Base-by-base conservation (phyloP, 2,888 invertebrate species). In the Dynastes maya region DNA sequence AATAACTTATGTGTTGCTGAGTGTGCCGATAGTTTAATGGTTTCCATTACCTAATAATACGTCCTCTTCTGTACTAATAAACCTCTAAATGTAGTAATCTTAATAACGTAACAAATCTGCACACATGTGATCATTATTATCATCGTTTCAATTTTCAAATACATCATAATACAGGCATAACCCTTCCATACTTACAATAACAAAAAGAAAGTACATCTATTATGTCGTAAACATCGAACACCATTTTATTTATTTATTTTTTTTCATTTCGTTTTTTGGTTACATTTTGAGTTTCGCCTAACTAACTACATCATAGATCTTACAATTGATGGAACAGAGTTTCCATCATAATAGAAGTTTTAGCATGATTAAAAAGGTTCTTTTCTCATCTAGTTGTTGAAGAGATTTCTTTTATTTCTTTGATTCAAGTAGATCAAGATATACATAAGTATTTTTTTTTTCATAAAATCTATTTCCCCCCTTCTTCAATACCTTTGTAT, bases 331-430 rank as follows among this genome's bases (percentile, higher is more conserved):
- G n/a, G 58, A 22, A 16, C 8, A 75, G 64, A 29, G 22, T 68
- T 40, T 68, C 27, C 32, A 76, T 76, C n/a, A 29, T 77, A 51
- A 79, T 79, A 79, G 79, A 79, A 79, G 77, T 76, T 58, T 29
- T 75, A 71, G 79, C 61, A 68, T 51, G 77, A 77, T 79, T 75
- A 77, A 79, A 79, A 79, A 79, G 74, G 64, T 64, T 58, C 0
- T 51, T 9, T 51, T 13, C 11, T 13, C 11, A 13, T 51, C n/a
- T 51, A 13, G 11, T 9, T 51, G 11, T 51, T n/a, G 51, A 51
- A 51, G 51, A 13, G 51, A 22, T 22, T 22, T 22, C 22, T 22
- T 22, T 22, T 22, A 22, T 22, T 22, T 51, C n/a, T 51, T 51
- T 51, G 11, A 37, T 37, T 37, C 5, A 37, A 37, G 32, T 37